Base-by-base conservation (phyloP, 2,113 vertebrate species). In the Nothocercus nigrocapillus region DNA sequence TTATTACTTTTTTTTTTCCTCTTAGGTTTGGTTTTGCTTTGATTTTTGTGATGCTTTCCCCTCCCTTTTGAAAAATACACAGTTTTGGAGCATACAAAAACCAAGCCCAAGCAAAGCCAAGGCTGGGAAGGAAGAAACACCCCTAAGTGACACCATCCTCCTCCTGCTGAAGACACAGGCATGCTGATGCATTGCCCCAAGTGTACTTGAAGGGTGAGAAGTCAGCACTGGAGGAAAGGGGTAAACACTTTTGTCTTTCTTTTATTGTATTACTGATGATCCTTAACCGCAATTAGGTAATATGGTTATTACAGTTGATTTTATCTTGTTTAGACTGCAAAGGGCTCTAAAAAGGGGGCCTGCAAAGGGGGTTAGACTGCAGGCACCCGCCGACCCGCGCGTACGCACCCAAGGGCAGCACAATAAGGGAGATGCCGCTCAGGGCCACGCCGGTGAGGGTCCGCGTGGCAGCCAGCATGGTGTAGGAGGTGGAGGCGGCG, bases 361-460 rank as follows among this genome's bases (percentile, higher is more conserved):
- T 53, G 54, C 32, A 42, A 58, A 82, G 36, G 66, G 30, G 14
- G 32, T 16, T 5, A 16, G 66, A 27, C 11, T 34, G 14, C 1
- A 1, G 62, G 1, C 32, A 51, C 42, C 58, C 85, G 15, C 28
- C 34, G 25, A 4, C 1, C 8, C 32, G 11, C 7, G 0, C 54
- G 30, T 8, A 88, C 97, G 96, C 88, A 99, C 99, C 98, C 24
- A 99, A 91, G 9, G 98, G 98, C 28, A 96, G 49, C 11, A 98
- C 94, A 28, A 98, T 98, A 64, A 98, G 98, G 69, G 98, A 98
- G 86, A 98, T 93, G 1, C 98, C 98, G 0, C 98, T 98, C 74
- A 99, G 88, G 12, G 98, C 97, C 30, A 79, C 59, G 13, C 98
- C 98, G 0, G 98, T 98, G 64, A 99, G 97, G 11, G 97, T 96